Conservation (phyloP, 1,140 invertebrate species). For the Zaprionus ornatus region DNA sequence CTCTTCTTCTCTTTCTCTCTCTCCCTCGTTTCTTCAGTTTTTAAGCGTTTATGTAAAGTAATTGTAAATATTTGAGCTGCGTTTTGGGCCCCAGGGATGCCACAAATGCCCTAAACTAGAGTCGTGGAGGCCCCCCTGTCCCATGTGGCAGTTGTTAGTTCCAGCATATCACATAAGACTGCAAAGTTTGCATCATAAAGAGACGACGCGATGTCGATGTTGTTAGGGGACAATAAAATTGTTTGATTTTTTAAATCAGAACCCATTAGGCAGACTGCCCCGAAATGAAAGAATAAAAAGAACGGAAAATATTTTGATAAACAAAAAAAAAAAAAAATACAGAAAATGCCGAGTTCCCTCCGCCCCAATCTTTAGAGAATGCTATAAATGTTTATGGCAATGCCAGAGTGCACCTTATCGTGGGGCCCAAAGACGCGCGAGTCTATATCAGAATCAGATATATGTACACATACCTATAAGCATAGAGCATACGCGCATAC, state of each 20-base stretch:
- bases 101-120: neutral
- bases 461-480: slow-evolving; percentile 7
- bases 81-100: slow-evolving; percentile 22
- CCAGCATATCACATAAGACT: slow-evolving; percentile 52
- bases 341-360: neutral
- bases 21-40: slow-evolving; percentile 21
- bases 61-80: slow-evolving; percentile 69
- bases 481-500: slow-evolving; percentile 17
- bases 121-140: neutral
- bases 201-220: slow-evolving; percentile 5
- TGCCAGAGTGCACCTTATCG: slow-evolving; percentile 27
- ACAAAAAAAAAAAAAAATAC: slow-evolving; percentile 2
- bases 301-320: slow-evolving; percentile 14
- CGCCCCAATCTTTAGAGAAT: neutral
- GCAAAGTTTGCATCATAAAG: slow-evolving; percentile 65
- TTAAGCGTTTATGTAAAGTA: slow-evolving; percentile 67
- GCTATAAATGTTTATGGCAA: slow-evolving; percentile 48
- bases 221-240: slow-evolving; percentile 69
- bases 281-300: slow-evolving; percentile 4
- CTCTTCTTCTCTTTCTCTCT: neutral
- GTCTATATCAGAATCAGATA: slow-evolving; percentile 10
- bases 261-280: slow-evolving; percentile 67
- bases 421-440: slow-evolving; percentile 8
- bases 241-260: slow-evolving; percentile 76
- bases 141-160: neutral